A percentile compares a stretch with the other conserved stretches of the same genome.
Evolutionary conservation across 2,113 vertebrate species (phyloP).

Genomic region (Motacilla tschutschensis): DNA sequence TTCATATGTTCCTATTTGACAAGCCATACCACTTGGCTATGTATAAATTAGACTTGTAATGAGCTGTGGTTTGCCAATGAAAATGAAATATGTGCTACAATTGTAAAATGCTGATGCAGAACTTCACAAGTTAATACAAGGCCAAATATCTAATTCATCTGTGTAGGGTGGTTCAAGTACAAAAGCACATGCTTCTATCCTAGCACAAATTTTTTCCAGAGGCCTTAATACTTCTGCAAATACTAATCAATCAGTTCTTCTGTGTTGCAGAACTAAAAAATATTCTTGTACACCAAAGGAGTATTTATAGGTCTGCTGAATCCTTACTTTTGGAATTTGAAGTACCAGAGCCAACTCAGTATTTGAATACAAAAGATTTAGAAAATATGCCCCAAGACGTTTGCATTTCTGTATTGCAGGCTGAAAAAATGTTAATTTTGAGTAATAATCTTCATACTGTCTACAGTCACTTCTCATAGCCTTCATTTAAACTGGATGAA

Average conservation of each 20-base stretch:
- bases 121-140: neutral
- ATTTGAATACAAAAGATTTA: neutral
- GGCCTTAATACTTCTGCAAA: neutral
- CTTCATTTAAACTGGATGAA: neutral
- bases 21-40: neutral
- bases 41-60: neutral
- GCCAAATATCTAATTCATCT: neutral
- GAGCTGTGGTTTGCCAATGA: slow-evolving; percentile 7
- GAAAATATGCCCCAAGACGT: neutral
- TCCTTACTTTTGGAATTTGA: neutral
- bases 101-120: slow-evolving; percentile 14
- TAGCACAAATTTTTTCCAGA: neutral
- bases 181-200: neutral
- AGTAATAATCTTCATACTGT: neutral
- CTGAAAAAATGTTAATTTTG: neutral
- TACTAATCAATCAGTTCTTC: neutral
- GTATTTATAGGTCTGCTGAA: neutral
- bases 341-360: neutral
- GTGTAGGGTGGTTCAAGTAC: neutral
- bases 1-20: slow-evolving; percentile 1
- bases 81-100: neutral
- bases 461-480: neutral
- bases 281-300: neutral
- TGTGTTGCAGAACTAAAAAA: neutral
- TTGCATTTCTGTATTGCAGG: neutral